Conservation (phyloP, 2,888 invertebrate genomes). For the Dolichopus griseipennis region DNA sequence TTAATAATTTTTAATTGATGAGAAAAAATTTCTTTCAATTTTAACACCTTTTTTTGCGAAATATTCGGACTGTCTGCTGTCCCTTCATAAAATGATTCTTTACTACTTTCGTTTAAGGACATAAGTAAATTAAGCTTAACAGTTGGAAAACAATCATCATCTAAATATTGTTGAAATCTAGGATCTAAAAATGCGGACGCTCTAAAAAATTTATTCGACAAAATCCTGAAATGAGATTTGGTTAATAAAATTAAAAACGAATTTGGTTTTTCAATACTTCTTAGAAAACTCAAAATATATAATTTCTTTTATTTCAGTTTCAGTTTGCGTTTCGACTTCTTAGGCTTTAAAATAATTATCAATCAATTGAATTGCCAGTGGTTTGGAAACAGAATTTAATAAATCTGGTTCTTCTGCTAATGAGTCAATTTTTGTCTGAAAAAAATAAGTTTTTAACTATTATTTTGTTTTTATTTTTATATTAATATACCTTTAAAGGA, state of each 20-base stretch:
- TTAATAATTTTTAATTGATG: too few relatives aligned
- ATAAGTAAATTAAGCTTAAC: constrained; percentile 19
- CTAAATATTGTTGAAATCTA: constrained; percentile 34
- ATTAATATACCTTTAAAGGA: constrained; percentile 32
- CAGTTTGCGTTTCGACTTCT: constrained; percentile 30
- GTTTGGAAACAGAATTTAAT: constrained; percentile 28
- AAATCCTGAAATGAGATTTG: constrained; percentile 25
- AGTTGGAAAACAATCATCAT: constrained; percentile 21
- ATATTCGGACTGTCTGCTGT: neutral
- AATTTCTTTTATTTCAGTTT: constrained; percentile 31
- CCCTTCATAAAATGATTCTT: constrained; percentile 8
- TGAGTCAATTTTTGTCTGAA: constrained; percentile 38
- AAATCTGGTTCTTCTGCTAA: constrained; percentile 39
- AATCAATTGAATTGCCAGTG: constrained; percentile 35
- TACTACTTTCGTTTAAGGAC: constrained; percentile 18
- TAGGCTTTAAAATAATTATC: constrained; percentile 35
- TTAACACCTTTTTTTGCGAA: constrained; percentile 18
- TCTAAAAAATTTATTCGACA: constrained; percentile 34
- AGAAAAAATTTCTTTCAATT: neutral
- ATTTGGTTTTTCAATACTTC: neutral
- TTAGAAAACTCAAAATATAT: constrained; percentile 14
- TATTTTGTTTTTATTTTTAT: neutral
- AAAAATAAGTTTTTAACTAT: neutral
- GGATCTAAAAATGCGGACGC: constrained; percentile 40
- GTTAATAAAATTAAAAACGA: neutral